Base-by-base conservation (phyloP, 1,140 invertebrate genomes). In the Nixonia krombeini region DNA sequence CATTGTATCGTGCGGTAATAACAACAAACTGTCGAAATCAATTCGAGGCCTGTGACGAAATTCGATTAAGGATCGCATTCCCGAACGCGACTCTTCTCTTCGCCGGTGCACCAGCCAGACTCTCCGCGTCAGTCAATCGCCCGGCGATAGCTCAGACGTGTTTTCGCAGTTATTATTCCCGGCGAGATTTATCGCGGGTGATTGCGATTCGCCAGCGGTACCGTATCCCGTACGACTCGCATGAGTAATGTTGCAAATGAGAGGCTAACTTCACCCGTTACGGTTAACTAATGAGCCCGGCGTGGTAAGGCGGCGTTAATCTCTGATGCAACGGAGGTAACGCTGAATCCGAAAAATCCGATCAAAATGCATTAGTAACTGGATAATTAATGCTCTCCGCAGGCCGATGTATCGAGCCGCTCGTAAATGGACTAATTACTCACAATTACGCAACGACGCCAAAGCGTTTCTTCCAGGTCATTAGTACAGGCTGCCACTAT, bases 341-440 rank as follows among this genome's bases (percentile, higher is more conserved):
- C 67, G 64, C 37, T 66, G 37, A 51, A 56, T 56, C 44, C 57
- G 45, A 72, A 72, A 78, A 81, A 76, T 78, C 45, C 65, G 55
- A 81, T 82, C 76, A 81, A 81, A 80, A 78, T 75, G 72, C 78
- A 79, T 79, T 80, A 82, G 78, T 73, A 79, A 77, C 73, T 58
- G 72, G 58, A 70, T 74, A 78, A 79, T 78, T 79, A 73, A 81
- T 66, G 68, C 42, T 58, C 28, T 16, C 3, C 26, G 17, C 10
- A 40, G 35, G 25, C 25, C 49, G 35, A 40, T 45, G 18, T 46
- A 45, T 57, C 56, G 58, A 15, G 42, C 28, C 15, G 6, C 42
- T 44, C 51, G 55, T 72, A 61, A 72, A 68, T 68, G 46, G 59
- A 64, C 65, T 72, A 72, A 67, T 72, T 72, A 67, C 47, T 50